Evolutionary conservation across 2,797 vertebrate species (phyloP).

Genomic region (Leuciscus waleckii): DNA sequence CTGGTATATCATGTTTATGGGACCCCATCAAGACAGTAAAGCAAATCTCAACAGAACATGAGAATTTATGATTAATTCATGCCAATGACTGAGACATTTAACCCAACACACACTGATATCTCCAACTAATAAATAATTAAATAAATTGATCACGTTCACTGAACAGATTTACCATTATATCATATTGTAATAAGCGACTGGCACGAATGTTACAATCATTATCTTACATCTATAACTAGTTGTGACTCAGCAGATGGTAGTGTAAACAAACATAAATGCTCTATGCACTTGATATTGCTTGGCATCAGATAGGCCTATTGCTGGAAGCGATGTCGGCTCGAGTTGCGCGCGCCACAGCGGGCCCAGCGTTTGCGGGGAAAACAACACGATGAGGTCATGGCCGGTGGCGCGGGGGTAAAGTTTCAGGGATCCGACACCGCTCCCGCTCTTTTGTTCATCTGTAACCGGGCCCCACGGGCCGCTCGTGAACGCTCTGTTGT

Average conservation of each 20-base stretch:
- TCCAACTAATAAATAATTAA: neutral
- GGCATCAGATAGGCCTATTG: neutral
- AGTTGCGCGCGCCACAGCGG: slow-evolving; percentile 32
- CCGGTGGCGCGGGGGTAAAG: slow-evolving; percentile 66
- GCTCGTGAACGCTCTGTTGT: slow-evolving; percentile 21
- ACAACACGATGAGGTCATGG: slow-evolving; percentile 76
- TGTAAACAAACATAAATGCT: slow-evolving; percentile 18
- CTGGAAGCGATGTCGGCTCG: neutral
- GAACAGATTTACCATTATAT: neutral
- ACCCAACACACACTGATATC: neutral
- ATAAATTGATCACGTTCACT: neutral
- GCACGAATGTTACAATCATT: neutral
- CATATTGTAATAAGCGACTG: neutral
- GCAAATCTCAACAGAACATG: slow-evolving; percentile 2
- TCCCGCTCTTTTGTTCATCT: slow-evolving; percentile 49
- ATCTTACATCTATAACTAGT: neutral
- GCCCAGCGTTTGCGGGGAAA: slow-evolving; percentile 65
- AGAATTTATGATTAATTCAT: neutral
- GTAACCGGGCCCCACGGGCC: slow-evolving; percentile 55
- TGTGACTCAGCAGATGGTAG: neutral
- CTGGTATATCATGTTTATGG: neutral
- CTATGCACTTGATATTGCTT: neutral
- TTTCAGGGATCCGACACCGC: slow-evolving; percentile 70
- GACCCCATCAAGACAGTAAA: neutral
- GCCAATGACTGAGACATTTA: slow-evolving; percentile 7